Evolutionary conservation across 2,113 vertebrate species (phyloP).

Genomic region (Corythornis vintsioides): DNA sequence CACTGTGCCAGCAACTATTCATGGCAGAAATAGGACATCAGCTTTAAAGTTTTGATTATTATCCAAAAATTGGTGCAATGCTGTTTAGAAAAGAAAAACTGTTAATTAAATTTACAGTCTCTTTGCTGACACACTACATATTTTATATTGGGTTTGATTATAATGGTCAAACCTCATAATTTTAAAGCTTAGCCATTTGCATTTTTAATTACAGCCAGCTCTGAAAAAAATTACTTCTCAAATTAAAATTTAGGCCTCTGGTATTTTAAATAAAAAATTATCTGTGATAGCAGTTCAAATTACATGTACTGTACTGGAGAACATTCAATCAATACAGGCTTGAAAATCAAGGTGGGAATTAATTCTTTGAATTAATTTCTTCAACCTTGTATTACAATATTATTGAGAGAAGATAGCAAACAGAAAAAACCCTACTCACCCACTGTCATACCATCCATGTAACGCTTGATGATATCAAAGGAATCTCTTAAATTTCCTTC

Average conservation of each 20-base stretch:
- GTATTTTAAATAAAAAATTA: background rate
- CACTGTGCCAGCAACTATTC: too few species aligned
- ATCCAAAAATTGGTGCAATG: background rate
- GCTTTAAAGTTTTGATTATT: background rate
- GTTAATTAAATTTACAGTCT: background rate
- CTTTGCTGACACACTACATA: background rate
- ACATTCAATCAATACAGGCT: background rate
- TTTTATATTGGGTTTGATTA: background rate
- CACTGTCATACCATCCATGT: slow-evolving; percentile 87
- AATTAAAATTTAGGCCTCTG: background rate
- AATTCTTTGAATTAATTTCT: background rate
- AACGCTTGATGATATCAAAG: slow-evolving; percentile 93
- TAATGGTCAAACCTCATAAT: background rate
- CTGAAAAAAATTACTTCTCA: background rate
- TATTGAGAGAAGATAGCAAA: background rate
- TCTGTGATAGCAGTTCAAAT: background rate
- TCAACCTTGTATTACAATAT: background rate
- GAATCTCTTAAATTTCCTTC: slow-evolving; percentile 91
- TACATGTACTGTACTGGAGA: background rate
- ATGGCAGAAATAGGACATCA: too few species aligned
- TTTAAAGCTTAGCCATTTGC: background rate
- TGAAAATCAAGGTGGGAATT: background rate
- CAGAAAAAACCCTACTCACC: slow-evolving; percentile 81
- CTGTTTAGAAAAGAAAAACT: slow-evolving; percentile 13
- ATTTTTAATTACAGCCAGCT: background rate